Percentiles rank a stretch among this genome's conserved stretches.
Conservation (phyloP, 2,113 vertebrate genomes). For the Callospermophilus lateralis region DNA sequence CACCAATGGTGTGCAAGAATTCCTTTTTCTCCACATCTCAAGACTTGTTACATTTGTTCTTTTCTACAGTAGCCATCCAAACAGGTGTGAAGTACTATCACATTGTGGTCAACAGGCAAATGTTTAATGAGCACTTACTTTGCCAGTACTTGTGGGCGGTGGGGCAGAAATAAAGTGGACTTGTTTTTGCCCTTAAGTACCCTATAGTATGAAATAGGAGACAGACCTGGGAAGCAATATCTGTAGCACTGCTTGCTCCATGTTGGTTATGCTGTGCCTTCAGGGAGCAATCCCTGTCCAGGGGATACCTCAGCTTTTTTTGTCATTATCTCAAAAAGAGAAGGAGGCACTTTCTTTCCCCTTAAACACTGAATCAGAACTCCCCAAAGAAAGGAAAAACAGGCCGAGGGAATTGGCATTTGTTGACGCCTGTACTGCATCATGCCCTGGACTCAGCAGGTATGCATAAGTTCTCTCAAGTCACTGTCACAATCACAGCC, state of each 20-base stretch:
- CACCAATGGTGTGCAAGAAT: not conserved
- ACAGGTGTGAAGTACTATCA: not conserved
- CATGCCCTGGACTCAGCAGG: not conserved
- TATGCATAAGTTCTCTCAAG: not conserved
- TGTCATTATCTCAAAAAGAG: not conserved
- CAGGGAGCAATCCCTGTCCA: not conserved
- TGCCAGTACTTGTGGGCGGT: not conserved
- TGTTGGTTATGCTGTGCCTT: not conserved
- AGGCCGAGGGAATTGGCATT: fast-evolving
- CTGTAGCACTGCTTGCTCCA: not conserved
- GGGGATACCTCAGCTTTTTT: not conserved
- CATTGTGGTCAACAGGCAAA: not conserved
- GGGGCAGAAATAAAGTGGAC: not conserved
- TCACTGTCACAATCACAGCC: not conserved
- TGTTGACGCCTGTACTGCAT: not conserved
- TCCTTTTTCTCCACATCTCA: not conserved
- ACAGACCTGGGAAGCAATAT: not conserved
- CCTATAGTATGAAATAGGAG: not conserved
- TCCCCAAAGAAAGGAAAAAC: not conserved
- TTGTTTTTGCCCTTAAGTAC: not conserved
- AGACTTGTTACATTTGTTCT: not conserved
- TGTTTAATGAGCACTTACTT: not conserved
- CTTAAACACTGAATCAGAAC: not conserved
- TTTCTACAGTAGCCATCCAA: not conserved
- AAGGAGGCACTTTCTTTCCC: not conserved